phyloP scores from a whole-genome alignment of 53 echinoderm and acorn worm species.

The Holothuria leucospilota region DNA sequence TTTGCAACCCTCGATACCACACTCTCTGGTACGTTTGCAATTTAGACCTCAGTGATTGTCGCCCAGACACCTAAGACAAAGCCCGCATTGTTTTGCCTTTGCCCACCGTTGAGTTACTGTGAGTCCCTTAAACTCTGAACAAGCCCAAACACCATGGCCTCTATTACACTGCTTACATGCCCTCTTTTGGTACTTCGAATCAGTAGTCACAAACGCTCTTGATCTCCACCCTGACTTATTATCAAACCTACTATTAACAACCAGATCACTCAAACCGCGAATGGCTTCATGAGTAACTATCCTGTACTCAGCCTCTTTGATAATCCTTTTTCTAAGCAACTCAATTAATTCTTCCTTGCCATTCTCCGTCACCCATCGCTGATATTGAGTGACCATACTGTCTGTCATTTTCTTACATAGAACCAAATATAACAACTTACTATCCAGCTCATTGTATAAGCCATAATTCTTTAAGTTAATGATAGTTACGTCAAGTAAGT shows the following conservation, averaged over 20 bases:
- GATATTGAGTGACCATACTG: too few relatives aligned
- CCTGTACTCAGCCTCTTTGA: slow-evolving; percentile 9
- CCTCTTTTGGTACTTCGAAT: not conserved
- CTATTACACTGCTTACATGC: not conserved
- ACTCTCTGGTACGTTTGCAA: not conserved
- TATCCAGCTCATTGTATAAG: too few relatives aligned
- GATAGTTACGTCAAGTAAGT: too few relatives aligned
- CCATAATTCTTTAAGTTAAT: too few relatives aligned
- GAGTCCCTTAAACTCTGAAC: not conserved
- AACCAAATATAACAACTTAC: too few relatives aligned
- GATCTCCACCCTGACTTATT: not conserved
- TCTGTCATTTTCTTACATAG: too few relatives aligned
- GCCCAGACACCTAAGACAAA: not conserved
- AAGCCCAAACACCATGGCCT: slow-evolving; percentile 9
- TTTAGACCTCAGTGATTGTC: not conserved
- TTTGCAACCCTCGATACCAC: slow-evolving; percentile 16
- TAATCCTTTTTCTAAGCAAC: not conserved
- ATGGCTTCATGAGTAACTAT: slow-evolving; percentile 27
- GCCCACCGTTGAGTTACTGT: not conserved
- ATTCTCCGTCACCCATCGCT: too few relatives aligned
- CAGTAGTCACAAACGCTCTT: not conserved
- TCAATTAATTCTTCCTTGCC: too few relatives aligned
- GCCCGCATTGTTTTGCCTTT: not conserved
- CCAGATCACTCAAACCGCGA: not conserved
- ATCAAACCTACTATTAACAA: not conserved